These are phyloP conservation scores for Oreocharis arfaki DNA, from an alignment of 2,113 vertebrate genomes.

Conservation along the genomic window DNA sequence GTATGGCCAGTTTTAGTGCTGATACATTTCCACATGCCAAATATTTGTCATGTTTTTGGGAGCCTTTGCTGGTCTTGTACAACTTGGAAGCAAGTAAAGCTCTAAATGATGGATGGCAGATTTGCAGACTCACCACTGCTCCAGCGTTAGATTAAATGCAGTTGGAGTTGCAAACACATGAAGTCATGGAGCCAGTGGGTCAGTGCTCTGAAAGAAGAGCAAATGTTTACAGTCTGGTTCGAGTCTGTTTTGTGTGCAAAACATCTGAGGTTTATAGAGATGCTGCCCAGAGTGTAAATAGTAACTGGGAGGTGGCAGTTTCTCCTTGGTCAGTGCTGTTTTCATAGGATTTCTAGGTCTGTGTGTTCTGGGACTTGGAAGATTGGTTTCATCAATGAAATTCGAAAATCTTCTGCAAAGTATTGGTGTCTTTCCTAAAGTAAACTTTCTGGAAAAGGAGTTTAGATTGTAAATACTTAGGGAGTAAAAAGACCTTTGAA, in stretches of 20 bases:
- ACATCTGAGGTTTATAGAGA: conserved; percentile 36
- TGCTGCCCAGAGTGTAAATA: conserved; percentile 38
- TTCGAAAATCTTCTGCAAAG: background rate
- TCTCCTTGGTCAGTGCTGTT: background rate
- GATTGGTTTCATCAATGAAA: background rate
- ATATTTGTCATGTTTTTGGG: conserved; percentile 30
- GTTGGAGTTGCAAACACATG: conserved; percentile 42
- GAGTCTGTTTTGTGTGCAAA: conserved; percentile 39
- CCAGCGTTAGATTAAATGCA: background rate
- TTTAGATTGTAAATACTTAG: background rate
- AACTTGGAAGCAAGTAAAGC: background rate
- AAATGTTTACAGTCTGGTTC: conserved; percentile 61
- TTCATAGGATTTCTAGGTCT: background rate
- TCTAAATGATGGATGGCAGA: conserved; percentile 25
- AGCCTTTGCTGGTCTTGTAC: background rate
- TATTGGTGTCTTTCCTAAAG: background rate
- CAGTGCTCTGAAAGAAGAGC: conserved; percentile 33
- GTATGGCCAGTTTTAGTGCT: background rate
- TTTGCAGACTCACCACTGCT: conserved; percentile 26
- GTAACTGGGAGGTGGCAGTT: background rate
- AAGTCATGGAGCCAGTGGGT: conserved; percentile 62
- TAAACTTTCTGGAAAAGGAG: background rate
- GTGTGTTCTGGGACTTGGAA: background rate
- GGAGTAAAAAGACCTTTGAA: background rate
- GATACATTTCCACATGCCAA: background rate